Evolutionary conservation across 2,797 vertebrate genomes (phyloP), one percentile per base, ranked within the genome.

Genomic region (Serranus cabrilla): DNA sequence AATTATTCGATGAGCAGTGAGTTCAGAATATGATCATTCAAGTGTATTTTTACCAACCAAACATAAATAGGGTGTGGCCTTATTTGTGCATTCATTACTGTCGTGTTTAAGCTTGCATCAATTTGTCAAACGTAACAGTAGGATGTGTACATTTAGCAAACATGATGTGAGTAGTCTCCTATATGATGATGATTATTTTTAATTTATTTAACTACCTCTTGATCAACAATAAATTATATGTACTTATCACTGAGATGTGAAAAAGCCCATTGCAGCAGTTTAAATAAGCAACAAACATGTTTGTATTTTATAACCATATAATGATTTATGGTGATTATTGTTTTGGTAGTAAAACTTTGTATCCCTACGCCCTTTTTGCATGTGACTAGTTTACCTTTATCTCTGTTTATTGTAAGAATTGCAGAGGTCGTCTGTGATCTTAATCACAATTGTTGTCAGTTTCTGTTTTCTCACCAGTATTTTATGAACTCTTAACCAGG

Each of bases 401-500:
- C n/a, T n/a, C n/a, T n/a, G n/a, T n/a, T n/a, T n/a, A n/a, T n/a
- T n/a, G n/a, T n/a, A n/a, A n/a, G n/a, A n/a, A n/a, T n/a, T n/a
- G n/a, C n/a, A n/a, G n/a, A n/a, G n/a, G n/a, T n/a, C n/a, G n/a
- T n/a, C n/a, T n/a, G n/a, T n/a, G n/a, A n/a, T n/a, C n/a, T n/a
- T n/a, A n/a, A n/a, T n/a, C n/a, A n/a, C n/a, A n/a, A n/a, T n/a
- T n/a, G n/a, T n/a, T n/a, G n/a, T n/a, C n/a, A n/a, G n/a, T 21
- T 67, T 49, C 18, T 64, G 10, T 61, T 76, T 16, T 76, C 16
- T 83, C 2, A 73, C n/a, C 63, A 74, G 5, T 52, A 7, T 59
- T 63, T 43, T 25, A 46, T 65, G 1, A 75, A 45, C 60, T 70
- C 69, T 73, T 9, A 34, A 45, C 4, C 68, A 99, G 98, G 96